A percentile compares a stretch with the other conserved stretches of the same genome.
These are phyloP conservation scores for Lepus timidus DNA, from an alignment of 2,113 vertebrate genomes.

Conservation along the genomic window DNA sequence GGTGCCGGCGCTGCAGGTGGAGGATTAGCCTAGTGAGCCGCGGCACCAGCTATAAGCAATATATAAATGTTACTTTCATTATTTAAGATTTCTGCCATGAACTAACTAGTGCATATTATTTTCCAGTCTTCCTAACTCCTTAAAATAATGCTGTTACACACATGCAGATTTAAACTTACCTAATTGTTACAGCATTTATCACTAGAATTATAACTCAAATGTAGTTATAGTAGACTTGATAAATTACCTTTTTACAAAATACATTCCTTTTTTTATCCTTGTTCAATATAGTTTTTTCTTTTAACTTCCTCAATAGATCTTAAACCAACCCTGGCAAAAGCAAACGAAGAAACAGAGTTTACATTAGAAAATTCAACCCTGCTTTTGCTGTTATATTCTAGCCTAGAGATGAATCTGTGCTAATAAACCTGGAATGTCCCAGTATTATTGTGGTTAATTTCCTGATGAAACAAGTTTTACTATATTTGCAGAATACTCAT, in stretches of 20 bases:
- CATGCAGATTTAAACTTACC: not conserved
- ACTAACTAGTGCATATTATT: not conserved
- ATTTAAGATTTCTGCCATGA: slow-evolving; percentile 35
- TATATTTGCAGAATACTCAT: not conserved
- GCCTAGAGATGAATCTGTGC: not conserved
- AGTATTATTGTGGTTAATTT: not conserved
- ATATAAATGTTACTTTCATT: slow-evolving; percentile 24
- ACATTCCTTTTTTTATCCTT: not conserved
- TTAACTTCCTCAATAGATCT: not conserved
- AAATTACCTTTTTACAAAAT: slow-evolving; percentile 52
- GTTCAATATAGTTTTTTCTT: not conserved
- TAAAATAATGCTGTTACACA: not conserved
- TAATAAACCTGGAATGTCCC: not conserved
- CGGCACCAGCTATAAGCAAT: no score
- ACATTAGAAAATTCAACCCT: not conserved
- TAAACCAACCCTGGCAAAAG: slow-evolving; percentile 12
- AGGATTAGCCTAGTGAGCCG: no score
- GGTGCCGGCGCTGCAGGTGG: no score
- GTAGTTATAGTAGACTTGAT: not conserved
- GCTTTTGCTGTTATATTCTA: not conserved
- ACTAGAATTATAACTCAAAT: slow-evolving; percentile 47
- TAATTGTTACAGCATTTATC: slow-evolving; percentile 26
- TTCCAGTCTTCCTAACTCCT: not conserved
- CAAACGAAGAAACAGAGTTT: not conserved
- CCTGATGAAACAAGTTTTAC: slow-evolving; percentile 6